Evolutionary conservation across 2,888 invertebrate species (phyloP).

Genomic region (Nemapogon koenigi): DNA sequence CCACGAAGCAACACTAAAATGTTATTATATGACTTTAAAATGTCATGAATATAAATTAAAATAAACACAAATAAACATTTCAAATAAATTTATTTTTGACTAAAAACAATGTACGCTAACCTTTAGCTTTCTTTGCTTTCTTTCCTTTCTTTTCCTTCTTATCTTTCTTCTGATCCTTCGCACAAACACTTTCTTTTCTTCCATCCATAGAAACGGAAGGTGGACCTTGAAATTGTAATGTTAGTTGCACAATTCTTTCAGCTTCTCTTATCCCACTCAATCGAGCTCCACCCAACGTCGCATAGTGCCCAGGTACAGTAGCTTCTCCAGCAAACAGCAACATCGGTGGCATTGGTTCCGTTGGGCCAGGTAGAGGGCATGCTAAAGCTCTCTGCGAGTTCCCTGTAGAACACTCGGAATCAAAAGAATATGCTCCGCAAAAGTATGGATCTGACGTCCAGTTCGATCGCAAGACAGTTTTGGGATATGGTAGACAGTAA

Average conservation of each 20-base stretch:
- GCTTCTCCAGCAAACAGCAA: slow-evolving; percentile 85
- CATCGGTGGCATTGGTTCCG: slow-evolving; percentile 68
- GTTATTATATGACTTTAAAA: no score
- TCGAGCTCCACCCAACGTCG: slow-evolving; percentile 79
- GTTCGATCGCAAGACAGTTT: slow-evolving; percentile 69
- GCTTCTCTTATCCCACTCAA: slow-evolving; percentile 82
- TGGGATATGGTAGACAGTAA: slow-evolving; percentile 70
- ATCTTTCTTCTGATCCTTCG: no score
- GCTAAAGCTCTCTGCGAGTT: slow-evolving; percentile 57
- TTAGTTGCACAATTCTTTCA: slow-evolving; percentile 71
- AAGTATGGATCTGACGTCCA: slow-evolving; percentile 79
- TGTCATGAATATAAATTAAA: no score
- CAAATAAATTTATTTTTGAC: no score
- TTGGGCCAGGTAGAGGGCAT: slow-evolving; percentile 69
- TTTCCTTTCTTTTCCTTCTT: no score
- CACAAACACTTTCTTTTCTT: neutral
- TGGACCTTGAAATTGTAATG: slow-evolving; percentile 55
- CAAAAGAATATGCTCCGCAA: slow-evolving; percentile 72
- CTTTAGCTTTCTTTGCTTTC: no score
- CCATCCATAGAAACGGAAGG: slow-evolving; percentile 23
- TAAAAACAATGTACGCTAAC: no score
- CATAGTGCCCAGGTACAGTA: slow-evolving; percentile 75
- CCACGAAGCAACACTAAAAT: no score
- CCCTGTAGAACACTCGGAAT: slow-evolving; percentile 41
- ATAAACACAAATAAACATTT: no score